Conservation (phyloP, 1,140 invertebrate species). For the Amphibalanus amphitrite region DNA sequence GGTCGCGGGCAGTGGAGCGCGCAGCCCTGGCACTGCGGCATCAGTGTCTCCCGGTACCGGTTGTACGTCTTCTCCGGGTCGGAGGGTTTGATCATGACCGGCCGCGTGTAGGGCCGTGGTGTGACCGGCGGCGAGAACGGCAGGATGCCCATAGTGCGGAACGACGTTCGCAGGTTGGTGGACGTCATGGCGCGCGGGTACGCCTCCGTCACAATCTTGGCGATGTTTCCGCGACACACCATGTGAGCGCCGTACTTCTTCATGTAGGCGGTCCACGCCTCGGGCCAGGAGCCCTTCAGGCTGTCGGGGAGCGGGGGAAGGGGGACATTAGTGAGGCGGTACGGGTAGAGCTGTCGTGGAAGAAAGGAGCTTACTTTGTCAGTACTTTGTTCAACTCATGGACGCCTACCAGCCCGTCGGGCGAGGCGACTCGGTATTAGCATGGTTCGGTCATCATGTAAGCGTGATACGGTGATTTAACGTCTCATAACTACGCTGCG, state of each 20-base stretch:
- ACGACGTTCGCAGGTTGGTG: background rate
- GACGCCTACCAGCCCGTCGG: background rate
- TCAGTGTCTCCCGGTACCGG: background rate
- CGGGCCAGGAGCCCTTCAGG: constrained; percentile 3
- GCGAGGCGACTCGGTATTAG: constrained; percentile 3
- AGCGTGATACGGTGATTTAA: too few species aligned
- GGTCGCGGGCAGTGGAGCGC: constrained; percentile 2
- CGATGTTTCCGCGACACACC: constrained; percentile 1
- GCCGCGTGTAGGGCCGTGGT: constrained; percentile 1
- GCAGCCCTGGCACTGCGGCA: constrained; percentile 2
- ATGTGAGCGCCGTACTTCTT: constrained; percentile 4
- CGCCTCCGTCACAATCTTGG: background rate
- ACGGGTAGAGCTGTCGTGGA: too few species aligned
- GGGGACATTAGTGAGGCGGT: background rate
- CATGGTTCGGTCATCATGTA: constrained; percentile 1
- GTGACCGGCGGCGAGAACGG: background rate
- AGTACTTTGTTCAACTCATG: background rate
- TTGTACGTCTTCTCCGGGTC: constrained; percentile 2
- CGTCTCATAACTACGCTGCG: too few species aligned
- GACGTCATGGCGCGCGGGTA: constrained; percentile 5
- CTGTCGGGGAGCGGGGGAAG: background rate
- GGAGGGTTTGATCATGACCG: background rate
- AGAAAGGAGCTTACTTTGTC: background rate
- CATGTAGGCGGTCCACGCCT: constrained; percentile 5
- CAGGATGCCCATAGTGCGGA: constrained; percentile 4